Percentiles rank a stretch among this genome's conserved stretches.
These are phyloP conservation scores for Maniola hyperantus DNA, from an alignment of 2,888 invertebrate species.

Conservation along the genomic window DNA sequence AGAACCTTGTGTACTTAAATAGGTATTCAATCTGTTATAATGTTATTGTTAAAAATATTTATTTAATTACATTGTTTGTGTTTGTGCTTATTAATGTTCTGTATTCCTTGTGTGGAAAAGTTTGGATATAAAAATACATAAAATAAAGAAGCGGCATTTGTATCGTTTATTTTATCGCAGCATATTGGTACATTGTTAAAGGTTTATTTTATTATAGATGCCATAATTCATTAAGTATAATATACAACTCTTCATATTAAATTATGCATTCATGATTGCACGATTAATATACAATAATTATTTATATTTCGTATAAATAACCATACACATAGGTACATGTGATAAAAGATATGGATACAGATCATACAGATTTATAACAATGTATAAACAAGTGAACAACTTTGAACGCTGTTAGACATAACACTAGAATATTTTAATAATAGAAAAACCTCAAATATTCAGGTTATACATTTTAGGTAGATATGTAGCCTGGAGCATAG, in stretches of 20 bases:
- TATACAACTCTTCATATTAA: conserved; percentile 78
- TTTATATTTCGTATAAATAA: conserved; percentile 74
- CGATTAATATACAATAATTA: conserved; percentile 73
- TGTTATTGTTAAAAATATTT: conserved; percentile 2
- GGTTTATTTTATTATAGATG: conserved; percentile 65
- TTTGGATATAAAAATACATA: conserved; percentile 56
- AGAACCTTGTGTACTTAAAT: no score
- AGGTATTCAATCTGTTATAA: neutral
- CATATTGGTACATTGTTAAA: conserved; percentile 82
- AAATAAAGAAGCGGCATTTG: conserved; percentile 82
- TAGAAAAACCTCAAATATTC: conserved; percentile 70
- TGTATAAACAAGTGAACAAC: conserved; percentile 81
- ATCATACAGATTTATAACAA: conserved; percentile 65
- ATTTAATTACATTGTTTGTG: neutral
- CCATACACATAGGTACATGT: conserved; percentile 74
- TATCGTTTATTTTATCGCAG: conserved; percentile 80
- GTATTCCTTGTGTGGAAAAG: neutral
- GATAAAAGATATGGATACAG: conserved; percentile 79
- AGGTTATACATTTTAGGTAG: conserved; percentile 61
- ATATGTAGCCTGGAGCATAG: conserved; percentile 79
- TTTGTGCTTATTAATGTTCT: neutral
- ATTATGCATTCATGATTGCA: conserved; percentile 75
- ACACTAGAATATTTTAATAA: conserved; percentile 73
- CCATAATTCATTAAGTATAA: conserved; percentile 71
- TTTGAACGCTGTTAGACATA: conserved; percentile 76